A percentile compares a stretch with the other conserved stretches of the same genome.
phyloP scores from a whole-genome alignment of 2,113 vertebrate genomes.

The Tragelaphus imberbis region DNA sequence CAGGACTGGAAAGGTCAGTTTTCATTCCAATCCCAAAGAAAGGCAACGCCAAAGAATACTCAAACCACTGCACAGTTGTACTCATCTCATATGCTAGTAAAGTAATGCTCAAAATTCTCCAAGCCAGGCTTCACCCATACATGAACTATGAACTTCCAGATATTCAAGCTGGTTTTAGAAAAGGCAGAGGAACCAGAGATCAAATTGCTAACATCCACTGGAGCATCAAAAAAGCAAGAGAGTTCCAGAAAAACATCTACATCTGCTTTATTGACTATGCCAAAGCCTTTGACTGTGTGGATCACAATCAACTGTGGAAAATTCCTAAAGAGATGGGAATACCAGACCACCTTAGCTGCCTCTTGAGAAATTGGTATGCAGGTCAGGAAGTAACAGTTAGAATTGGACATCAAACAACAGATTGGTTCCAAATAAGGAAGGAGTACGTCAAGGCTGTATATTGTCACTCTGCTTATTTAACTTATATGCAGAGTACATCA shows the following conservation, averaged over 20 bases:
- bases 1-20: not conserved
- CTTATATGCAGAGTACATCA: not conserved
- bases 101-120: not conserved
- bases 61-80: not conserved
- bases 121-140: not conserved
- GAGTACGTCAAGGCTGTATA: not conserved
- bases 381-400: not conserved
- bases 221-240: not conserved
- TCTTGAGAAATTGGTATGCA: not conserved
- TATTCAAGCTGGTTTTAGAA: not conserved
- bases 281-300: not conserved
- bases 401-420: not conserved
- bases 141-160: not conserved
- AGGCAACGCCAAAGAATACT: not conserved
- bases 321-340: not conserved
- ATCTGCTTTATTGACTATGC: not conserved
- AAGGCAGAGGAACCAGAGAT: not conserved
- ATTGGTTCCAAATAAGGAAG: not conserved
- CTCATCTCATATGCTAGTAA: not conserved
- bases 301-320: not conserved
- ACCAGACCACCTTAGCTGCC: not conserved
- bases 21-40: not conserved
- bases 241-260: not conserved
- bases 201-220: not conserved
- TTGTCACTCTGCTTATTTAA: not conserved